Evolutionary conservation across 1,140 invertebrate species (phyloP).

Genomic region (Eciton burchellii): DNA sequence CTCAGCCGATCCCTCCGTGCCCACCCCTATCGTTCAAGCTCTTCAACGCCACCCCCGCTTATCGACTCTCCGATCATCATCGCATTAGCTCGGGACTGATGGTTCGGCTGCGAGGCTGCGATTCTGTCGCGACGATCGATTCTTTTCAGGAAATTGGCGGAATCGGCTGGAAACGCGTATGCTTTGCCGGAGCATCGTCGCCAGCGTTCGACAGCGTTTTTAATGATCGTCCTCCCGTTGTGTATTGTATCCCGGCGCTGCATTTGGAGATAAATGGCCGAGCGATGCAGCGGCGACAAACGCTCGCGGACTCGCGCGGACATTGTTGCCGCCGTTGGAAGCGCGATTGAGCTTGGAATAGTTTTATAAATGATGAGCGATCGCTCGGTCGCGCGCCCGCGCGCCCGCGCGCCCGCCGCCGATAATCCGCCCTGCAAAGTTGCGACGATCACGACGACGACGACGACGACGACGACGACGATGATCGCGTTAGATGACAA

Average conservation of each 20-base stretch:
- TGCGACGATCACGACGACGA: neutral
- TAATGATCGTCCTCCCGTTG: constrained; percentile 24
- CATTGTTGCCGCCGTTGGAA: constrained; percentile 9
- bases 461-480: neutral
- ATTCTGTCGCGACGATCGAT: constrained; percentile 64
- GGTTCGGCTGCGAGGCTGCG: too few species aligned
- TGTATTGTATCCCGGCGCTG: constrained; percentile 11
- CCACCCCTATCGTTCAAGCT: constrained; percentile 1
- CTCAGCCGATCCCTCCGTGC: neutral
- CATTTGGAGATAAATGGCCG: constrained; percentile 47
- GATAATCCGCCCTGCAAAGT: neutral
- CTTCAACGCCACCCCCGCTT: neutral
- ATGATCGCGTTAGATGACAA: constrained; percentile 38
- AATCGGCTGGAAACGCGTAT: constrained; percentile 38
- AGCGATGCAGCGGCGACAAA: neutral
- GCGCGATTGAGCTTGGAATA: neutral
- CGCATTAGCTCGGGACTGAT: constrained; percentile 68
- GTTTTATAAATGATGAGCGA: constrained; percentile 18
- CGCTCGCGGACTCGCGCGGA: neutral
- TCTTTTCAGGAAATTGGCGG: constrained; percentile 69
- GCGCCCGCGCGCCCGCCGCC: too few species aligned
- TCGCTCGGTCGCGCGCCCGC: neutral
- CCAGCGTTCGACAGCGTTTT: constrained; percentile 40
- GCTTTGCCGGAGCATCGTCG: constrained; percentile 26
- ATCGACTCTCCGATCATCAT: constrained; percentile 59